Percentiles rank a stretch among this genome's conserved stretches.
Evolutionary conservation across 2,113 vertebrate genomes (phyloP).

Genomic region (Eublepharis macularius): DNA sequence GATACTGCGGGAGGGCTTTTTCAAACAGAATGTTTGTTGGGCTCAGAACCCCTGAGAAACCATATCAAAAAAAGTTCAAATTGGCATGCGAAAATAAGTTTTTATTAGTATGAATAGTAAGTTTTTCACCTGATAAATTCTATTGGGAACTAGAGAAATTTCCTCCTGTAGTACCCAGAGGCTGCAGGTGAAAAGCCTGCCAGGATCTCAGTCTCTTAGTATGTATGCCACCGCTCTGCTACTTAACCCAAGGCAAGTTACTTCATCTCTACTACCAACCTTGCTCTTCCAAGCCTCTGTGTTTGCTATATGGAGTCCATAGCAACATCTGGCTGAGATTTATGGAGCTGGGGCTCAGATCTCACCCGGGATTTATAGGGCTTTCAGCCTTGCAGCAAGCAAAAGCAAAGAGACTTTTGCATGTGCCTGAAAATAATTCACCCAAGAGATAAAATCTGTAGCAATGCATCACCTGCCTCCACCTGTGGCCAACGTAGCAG

Average conservation of each 20-base stretch:
- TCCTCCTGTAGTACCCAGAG: neutral
- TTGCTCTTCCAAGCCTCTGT: neutral
- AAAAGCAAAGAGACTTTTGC: neutral
- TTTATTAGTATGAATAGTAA: fast-evolving
- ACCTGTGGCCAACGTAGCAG: neutral
- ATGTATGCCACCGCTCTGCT: neutral
- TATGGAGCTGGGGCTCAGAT: neutral
- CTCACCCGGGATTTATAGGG: neutral
- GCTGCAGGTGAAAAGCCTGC: neutral
- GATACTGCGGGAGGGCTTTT: conserved; percentile 21
- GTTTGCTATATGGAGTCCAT: neutral
- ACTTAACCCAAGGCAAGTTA: neutral
- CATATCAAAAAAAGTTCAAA: neutral
- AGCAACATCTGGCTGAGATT: neutral
- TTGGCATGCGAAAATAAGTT: fast-evolving
- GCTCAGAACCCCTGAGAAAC: conserved; percentile 55
- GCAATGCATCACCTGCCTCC: neutral
- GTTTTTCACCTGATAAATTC: neutral
- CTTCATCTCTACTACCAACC: neutral
- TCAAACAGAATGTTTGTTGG: conserved; percentile 27
- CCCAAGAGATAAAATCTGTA: neutral
- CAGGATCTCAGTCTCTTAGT: neutral
- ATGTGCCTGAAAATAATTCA: neutral
- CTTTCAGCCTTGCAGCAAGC: neutral
- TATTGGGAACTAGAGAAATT: neutral